Evolutionary conservation across 2,888 invertebrate species (phyloP), one percentile per base, ranked within the genome.

Genomic region (Acrobeloides nanus): DNA sequence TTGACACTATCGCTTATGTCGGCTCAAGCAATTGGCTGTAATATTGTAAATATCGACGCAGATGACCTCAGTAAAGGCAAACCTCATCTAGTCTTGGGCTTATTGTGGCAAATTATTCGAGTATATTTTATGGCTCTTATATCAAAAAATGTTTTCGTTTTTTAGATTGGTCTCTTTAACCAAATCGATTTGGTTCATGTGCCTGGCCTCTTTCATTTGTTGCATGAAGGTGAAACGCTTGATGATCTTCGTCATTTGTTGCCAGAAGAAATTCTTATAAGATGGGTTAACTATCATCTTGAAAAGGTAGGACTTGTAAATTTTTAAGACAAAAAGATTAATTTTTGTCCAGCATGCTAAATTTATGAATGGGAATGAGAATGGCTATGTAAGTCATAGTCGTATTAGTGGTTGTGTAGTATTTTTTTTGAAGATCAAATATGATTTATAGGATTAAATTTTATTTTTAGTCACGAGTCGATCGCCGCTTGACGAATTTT

Each of bases 241-340:
- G 93, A 93, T 73, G 93, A 95, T 75, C 81, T 99, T 29, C 82
- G 92, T 78, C 87, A 87, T 50, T 78, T 97, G 35, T 90, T 93
- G 0, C 95, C 97, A 0, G 97, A 99, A 76, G 86, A 87, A 20
- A 90, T 97, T 72, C 81, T 99, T 1, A 80, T 99, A 25, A 83
- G 97, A 74, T 99, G 97, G 97, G 95, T 97, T 55, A 97, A 97
- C 79, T 89, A 93, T 78, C 97, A 99, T 76, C 80, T 99, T 73
- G 85, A 85, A 73, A 81, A 83, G 52, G 72, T 73, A 5, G 69
- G 66, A n/a, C n/a, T n/a, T n/a, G n/a, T n/a, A n/a, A n/a, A n/a
- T n/a, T n/a, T n/a, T n/a, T n/a, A n/a, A n/a, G n/a, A n/a, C n/a
- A n/a, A n/a, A n/a, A n/a, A n/a, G n/a, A n/a, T n/a, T n/a, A n/a